A percentile compares a stretch with the other conserved stretches of the same genome.
These are phyloP conservation scores for Alloplasta piceator DNA, from an alignment of 2,888 invertebrate genomes.

Conservation along the genomic window DNA sequence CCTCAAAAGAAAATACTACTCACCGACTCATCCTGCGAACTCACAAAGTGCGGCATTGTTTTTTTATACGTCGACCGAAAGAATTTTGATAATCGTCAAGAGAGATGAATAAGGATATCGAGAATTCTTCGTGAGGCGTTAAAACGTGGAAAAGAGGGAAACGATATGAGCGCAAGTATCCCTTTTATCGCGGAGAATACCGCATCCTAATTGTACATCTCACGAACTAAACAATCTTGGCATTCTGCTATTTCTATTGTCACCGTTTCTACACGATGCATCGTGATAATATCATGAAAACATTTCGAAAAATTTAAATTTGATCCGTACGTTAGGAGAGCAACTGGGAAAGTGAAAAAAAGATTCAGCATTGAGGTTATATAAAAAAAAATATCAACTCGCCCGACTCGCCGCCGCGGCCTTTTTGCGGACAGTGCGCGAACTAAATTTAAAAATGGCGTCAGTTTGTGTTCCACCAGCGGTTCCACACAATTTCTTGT, in stretches of 20 bases:
- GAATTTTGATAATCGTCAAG: not conserved
- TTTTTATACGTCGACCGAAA: slow-evolving; percentile 23
- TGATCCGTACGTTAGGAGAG: not conserved
- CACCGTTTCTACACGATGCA: not conserved
- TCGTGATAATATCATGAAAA: no score
- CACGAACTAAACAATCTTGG: not conserved
- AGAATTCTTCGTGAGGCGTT: not conserved
- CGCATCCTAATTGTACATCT: not conserved
- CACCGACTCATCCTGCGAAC: slow-evolving; percentile 65
- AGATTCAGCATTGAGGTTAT: not conserved
- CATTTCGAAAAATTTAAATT: not conserved
- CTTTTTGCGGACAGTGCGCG: no score
- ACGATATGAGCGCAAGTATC: not conserved
- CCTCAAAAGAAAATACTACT: slow-evolving; percentile 49
- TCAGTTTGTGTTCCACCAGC: no score
- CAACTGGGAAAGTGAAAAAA: not conserved
- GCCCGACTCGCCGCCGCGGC: no score
- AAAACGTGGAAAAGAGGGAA: not conserved
- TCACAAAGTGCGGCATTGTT: slow-evolving; percentile 69
- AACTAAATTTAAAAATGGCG: no score
- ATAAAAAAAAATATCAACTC: not conserved
- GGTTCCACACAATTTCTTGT: no score
- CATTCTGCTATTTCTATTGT: not conserved
- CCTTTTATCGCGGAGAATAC: not conserved
- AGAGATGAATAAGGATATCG: not conserved